A percentile compares a stretch with the other conserved stretches of the same genome.
Evolutionary conservation across 2,888 invertebrate species (phyloP).

Genomic region (Mechanitis mazaeus): DNA sequence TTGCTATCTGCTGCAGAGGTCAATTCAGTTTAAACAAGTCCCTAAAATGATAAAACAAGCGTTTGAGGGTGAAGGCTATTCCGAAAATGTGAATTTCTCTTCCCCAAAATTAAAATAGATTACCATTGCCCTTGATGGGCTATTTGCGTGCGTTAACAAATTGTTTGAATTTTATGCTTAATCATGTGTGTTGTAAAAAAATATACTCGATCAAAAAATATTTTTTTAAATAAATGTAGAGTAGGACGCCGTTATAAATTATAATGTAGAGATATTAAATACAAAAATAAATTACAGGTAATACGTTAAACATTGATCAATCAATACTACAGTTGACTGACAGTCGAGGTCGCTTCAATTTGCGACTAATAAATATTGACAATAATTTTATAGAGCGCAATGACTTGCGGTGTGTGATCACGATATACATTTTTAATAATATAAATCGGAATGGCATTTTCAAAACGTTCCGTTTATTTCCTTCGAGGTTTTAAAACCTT

Average conservation of each 20-base stretch:
- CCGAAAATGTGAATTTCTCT: conserved; percentile 45
- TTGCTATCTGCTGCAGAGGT: conserved; percentile 37
- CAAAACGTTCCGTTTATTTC: background rate
- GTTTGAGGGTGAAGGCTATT: conserved; percentile 38
- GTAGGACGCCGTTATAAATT: background rate
- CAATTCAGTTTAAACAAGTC: conserved; percentile 55
- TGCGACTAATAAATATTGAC: conserved; percentile 5
- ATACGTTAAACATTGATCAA: conserved; percentile 10
- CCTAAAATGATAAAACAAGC: conserved; percentile 45
- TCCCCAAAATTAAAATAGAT: conserved; percentile 58
- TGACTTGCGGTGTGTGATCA: conserved; percentile 1
- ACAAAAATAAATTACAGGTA: conserved; percentile 3
- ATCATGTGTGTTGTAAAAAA: conserved; percentile 28
- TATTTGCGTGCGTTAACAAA: conserved; percentile 54
- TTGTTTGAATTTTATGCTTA: conserved; percentile 41
- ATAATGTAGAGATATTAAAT: background rate
- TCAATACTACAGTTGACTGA: conserved; percentile 17
- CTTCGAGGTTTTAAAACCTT: background rate
- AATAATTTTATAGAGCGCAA: conserved; percentile 9
- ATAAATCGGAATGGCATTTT: background rate
- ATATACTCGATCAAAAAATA: background rate
- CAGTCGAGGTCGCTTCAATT: conserved; percentile 15
- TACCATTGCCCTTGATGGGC: conserved; percentile 49
- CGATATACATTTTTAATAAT: background rate
- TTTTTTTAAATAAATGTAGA: background rate